Evolutionary conservation across 2,113 vertebrate species (phyloP).

Genomic region (Oriolus oriolus): DNA sequence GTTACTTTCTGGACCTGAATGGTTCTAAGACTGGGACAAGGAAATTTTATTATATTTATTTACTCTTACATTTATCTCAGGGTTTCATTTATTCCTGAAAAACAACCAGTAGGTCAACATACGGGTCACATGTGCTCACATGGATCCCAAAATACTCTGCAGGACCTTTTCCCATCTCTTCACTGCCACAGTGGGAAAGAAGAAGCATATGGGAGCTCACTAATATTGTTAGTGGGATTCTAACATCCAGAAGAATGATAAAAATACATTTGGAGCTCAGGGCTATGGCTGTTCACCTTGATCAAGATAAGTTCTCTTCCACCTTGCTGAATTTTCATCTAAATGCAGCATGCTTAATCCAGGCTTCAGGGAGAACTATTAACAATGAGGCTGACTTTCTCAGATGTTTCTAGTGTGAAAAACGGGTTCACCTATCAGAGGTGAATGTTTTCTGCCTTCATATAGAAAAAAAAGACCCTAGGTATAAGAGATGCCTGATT

Average conservation of each 20-base stretch:
- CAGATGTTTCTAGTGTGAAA: neutral
- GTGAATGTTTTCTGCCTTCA: neutral
- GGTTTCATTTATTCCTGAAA: neutral
- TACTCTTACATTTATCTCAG: neutral
- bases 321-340: constrained; percentile 47
- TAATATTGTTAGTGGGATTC: neutral
- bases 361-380: constrained; percentile 5
- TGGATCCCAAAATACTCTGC: neutral
- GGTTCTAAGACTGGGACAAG: neutral
- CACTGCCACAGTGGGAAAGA: neutral
- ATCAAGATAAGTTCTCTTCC: constrained; percentile 31
- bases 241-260: neutral
- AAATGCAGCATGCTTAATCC: constrained; percentile 11
- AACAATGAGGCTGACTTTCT: neutral
- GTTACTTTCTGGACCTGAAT: neutral
- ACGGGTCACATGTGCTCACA: neutral
- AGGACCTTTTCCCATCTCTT: neutral
- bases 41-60: neutral
- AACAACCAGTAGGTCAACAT: neutral
- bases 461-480: neutral
- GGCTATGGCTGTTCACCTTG: constrained; percentile 51
- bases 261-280: constrained; percentile 31
- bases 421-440: neutral
- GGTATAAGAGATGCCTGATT: neutral
- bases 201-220: neutral